Base-by-base conservation (phyloP, 2,797 vertebrate species). In the Emydoidea blandingii region DNA sequence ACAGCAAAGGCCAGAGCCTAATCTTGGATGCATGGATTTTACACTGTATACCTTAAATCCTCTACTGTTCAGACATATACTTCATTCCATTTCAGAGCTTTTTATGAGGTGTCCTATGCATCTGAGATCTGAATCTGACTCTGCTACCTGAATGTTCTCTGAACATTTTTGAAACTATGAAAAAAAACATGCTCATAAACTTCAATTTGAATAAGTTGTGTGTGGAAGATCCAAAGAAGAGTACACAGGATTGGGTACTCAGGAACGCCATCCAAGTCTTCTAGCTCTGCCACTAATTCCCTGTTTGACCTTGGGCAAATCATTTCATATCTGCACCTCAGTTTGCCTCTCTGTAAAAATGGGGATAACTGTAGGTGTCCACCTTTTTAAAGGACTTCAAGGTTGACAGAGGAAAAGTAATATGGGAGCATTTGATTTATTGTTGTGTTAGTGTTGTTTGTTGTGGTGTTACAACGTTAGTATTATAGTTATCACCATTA, bases 81-180 rank as follows among this genome's bases (percentile, higher is more conserved):
- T 83, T 89, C 85, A 93, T 49, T 49, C 65, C 23, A n/a, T 91
- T 29, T 16, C 50, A 34, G 89, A 41, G 18, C 49, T 49, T 79
- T 57, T 62, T 76, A 16, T 74, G 52, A 31, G 29, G 57, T 34
- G 57, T 62, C 31, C 57, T 62, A 15, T 62, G 57, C 29, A 31
- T 31, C 29, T 15, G 29, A 62, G 12, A 31, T 62, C 0, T 81
- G 53, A 85, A 65, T 83, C 31, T 47, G 53, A 89, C 80, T 91
- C 86, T 72, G 37, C 56, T 85, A 89, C 3, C 0, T 86, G 47
- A 65, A 16, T 54, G 50, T 23, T 92, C 81, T 95, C 86, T 86
- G 79, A 91, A 95, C 57, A 62, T 79, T 87, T 95, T 96, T 96
- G 92, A 94, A 96, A 31, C 15, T 93, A 41, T 79, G 85, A 81